Percentiles rank a stretch among this genome's conserved stretches.
These are phyloP conservation scores for Podarcis raffonei DNA, from an alignment of 2,113 vertebrate genomes.

Conservation along the genomic window DNA sequence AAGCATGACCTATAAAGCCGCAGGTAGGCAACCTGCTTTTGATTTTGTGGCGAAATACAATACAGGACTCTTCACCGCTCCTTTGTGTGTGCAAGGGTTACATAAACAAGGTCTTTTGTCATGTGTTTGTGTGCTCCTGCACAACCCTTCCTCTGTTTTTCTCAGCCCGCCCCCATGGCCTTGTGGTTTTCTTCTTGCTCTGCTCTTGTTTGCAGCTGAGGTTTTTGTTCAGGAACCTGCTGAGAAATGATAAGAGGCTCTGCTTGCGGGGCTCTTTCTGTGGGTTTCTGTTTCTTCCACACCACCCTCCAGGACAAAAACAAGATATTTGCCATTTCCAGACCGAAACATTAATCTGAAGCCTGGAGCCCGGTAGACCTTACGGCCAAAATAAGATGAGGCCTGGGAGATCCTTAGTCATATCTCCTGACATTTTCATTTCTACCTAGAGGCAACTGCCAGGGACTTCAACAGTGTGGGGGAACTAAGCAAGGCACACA, in stretches of 20 bases:
- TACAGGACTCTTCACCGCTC: not conserved
- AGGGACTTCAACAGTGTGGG: not conserved
- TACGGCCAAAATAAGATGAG: not conserved
- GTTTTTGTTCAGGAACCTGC: conserved; percentile 56
- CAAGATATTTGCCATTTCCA: not conserved
- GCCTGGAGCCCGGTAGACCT: not conserved
- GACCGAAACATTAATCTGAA: not conserved
- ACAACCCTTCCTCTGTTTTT: not conserved
- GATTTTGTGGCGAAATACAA: not conserved
- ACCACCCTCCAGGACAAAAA: not conserved
- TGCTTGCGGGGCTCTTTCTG: not conserved
- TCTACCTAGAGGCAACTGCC: not conserved
- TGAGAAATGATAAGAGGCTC: not conserved
- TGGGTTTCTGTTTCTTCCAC: not conserved
- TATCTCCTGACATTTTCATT: not conserved
- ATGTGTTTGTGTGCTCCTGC: not conserved
- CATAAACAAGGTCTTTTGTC: conserved; percentile 3
- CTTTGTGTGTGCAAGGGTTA: not conserved
- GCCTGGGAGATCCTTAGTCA: not conserved
- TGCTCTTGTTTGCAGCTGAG: conserved; percentile 57
- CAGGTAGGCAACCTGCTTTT: not conserved
- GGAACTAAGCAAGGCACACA: not conserved
- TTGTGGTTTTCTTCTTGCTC: conserved; percentile 56
- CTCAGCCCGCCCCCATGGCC: not conserved
- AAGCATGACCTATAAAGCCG: not conserved